These are phyloP conservation scores for Drosophila punjabiensis DNA, from an alignment of 1,140 invertebrate genomes.

Conservation along the genomic window DNA sequence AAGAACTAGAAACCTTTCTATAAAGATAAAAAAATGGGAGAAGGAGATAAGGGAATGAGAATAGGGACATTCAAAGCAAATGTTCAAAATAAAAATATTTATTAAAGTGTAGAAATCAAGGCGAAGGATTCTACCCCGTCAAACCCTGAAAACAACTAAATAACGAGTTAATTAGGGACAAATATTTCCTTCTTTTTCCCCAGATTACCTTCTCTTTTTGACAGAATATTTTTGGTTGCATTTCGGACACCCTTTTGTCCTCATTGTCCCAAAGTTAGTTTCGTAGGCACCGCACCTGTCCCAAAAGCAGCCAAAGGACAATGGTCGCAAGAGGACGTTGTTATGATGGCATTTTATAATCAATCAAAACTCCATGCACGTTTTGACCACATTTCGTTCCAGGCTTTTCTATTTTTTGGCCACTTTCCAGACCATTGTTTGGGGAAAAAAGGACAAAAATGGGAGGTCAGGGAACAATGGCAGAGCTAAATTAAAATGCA, in stretches of 20 bases:
- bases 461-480: neutral
- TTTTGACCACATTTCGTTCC: too few species aligned
- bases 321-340: constrained; percentile 6
- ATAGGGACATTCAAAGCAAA: neutral
- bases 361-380: constrained; percentile 65
- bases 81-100: neutral
- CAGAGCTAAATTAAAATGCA: constrained; percentile 62
- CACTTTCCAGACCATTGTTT: constrained; percentile 41
- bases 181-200: neutral
- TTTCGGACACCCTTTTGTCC: neutral
- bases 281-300: constrained; percentile 18
- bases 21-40: neutral
- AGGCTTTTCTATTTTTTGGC: constrained; percentile 4
- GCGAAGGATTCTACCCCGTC: neutral
- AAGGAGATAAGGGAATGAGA: neutral
- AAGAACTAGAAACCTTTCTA: neutral
- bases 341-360: constrained; percentile 44
- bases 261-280: constrained; percentile 12
- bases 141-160: neutral
- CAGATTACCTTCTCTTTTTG: neutral
- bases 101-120: neutral
- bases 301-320: constrained; percentile 1
- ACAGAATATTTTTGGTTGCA: neutral
- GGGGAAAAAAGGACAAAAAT: neutral
- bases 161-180: neutral